Percentiles rank a stretch among this genome's conserved stretches.
Evolutionary conservation across 1,140 invertebrate genomes (phyloP).

Genomic region (Paralvinella palmiformis): DNA sequence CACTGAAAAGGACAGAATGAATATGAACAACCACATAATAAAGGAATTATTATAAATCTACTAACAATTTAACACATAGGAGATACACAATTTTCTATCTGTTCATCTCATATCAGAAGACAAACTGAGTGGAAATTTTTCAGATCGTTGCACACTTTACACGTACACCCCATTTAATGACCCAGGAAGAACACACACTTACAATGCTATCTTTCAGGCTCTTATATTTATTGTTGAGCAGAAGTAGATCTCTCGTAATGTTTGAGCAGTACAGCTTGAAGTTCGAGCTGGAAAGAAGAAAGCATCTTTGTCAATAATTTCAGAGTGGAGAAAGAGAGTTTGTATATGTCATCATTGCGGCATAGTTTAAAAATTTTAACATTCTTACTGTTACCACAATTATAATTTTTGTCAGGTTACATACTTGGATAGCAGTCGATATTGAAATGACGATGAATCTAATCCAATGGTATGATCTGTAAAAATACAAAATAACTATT

Average conservation of each 20-base stretch:
- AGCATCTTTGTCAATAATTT: background rate
- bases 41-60: background rate
- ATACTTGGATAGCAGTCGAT: slow-evolving; percentile 12
- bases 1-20: no score
- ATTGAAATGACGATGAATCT: background rate
- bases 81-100: no score
- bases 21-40: background rate
- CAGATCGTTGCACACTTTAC: background rate
- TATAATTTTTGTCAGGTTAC: background rate
- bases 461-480: slow-evolving; percentile 13
- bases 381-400: background rate
- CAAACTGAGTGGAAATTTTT: no score
- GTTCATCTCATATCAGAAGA: no score
- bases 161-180: background rate
- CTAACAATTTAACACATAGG: background rate
- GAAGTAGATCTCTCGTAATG: background rate
- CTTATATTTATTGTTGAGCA: background rate
- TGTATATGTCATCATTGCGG: background rate
- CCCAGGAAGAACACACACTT: background rate
- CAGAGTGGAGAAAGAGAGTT: background rate
- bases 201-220: slow-evolving; percentile 1
- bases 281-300: background rate
- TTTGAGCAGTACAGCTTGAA: slow-evolving; percentile 10
- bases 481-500: background rate
- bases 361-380: background rate